Evolutionary conservation across 2,888 invertebrate species (phyloP).

Genomic region (Eueremaeus valkanovi): DNA sequence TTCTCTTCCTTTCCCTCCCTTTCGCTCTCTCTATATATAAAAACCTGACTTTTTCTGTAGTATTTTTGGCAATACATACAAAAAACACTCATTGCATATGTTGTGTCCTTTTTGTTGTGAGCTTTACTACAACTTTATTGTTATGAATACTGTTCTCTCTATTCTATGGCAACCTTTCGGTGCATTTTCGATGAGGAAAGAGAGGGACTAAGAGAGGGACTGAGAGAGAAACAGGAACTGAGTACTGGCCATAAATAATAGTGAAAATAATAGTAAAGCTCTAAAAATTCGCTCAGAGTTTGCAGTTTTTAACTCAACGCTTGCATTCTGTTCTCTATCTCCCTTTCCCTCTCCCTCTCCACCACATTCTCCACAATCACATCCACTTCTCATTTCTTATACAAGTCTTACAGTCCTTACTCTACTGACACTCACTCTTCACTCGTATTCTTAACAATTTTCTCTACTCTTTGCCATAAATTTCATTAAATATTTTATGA

Average conservation of each 20-base stretch:
- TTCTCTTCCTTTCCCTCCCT: background rate
- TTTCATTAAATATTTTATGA: conserved; percentile 12
- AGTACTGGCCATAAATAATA: conserved; percentile 9
- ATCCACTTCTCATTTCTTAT: too few species aligned
- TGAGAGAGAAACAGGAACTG: background rate
- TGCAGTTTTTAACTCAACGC: conserved; percentile 7
- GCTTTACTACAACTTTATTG: background rate
- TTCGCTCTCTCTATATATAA: background rate
- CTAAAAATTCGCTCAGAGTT: background rate
- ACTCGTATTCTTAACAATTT: background rate
- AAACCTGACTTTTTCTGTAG: background rate
- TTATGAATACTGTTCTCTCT: background rate
- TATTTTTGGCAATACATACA: background rate
- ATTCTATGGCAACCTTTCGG: conserved; percentile 16
- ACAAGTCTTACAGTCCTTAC: too few species aligned
- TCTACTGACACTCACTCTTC: too few species aligned
- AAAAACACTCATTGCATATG: background rate
- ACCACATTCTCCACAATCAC: background rate
- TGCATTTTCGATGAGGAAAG: conserved; percentile 14
- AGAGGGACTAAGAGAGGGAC: background rate
- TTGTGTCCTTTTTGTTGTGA: background rate
- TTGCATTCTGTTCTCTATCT: background rate
- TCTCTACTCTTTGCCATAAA: background rate
- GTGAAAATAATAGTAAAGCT: background rate
- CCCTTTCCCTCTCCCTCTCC: background rate